Base-by-base conservation (phyloP, 2,888 invertebrate species). In the Xylocampa areola region DNA sequence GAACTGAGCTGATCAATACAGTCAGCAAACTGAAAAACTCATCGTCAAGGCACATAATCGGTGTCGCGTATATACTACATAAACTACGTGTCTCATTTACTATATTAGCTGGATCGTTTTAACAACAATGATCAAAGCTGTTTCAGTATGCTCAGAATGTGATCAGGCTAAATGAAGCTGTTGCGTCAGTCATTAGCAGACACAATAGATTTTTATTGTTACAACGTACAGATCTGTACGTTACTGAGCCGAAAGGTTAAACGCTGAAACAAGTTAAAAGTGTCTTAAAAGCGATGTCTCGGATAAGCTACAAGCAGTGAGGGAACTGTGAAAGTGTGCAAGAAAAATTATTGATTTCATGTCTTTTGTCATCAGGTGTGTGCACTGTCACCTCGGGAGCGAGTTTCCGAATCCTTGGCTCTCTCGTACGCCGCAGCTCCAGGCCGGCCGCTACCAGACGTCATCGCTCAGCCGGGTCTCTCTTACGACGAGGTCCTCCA, bases 401-500 rank as follows among this genome's bases (percentile, higher is more conserved):
- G 94, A 81, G 95, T 94, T 80, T 94, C 94, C 72, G 95, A 95
- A 76, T 90, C 94, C 29, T 87, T 92, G 61, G 91, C 93, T 36
- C 85, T 93, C 27, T 83, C 91, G 14, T 93, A 92, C 76, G 94
- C 92, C 37, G 95, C 94, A 77, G 92, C 94, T 39, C 90, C 94
- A 0, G 95, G 94, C 3, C 89, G 94, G 71, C 94, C 95, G 16
- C 84, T 95, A 32, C 93, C 94, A 3, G 93, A 92, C 79, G 85
- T 88, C 82, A 94, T 92, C 68, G 94, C 95, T 53, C 95, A 95
- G 84, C 95, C 96, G 37, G 96, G 96, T 60, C 95, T 97, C 61
- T 97, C 97, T 76, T 97, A 97, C 86, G 97, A 97, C 85, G 97
- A 97, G 88, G 96, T 97, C 78, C 94, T 97, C 51, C 97, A 97